phyloP scores from a whole-genome alignment of 1,140 invertebrate species.

The Drosophila triauraria region DNA sequence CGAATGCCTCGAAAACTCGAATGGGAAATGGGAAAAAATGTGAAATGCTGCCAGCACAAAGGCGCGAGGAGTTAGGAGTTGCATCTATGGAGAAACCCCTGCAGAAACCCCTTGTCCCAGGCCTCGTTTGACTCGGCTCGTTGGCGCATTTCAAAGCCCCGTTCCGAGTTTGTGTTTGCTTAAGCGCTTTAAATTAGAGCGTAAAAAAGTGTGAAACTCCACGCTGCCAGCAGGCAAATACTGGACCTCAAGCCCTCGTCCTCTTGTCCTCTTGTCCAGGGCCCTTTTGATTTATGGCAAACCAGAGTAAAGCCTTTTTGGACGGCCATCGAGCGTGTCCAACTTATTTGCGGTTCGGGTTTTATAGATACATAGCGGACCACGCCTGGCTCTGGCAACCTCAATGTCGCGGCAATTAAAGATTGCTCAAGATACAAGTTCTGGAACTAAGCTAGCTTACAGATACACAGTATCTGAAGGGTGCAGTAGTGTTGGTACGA shows the following conservation, averaged over 20 bases:
- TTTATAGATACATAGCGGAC: slow-evolving; percentile 26
- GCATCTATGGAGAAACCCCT: slow-evolving; percentile 8
- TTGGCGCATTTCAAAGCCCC: slow-evolving; percentile 74
- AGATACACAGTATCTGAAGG: slow-evolving; percentile 15
- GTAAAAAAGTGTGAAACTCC: slow-evolving; percentile 74
- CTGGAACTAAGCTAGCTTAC: slow-evolving; percentile 22
- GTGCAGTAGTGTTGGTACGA: background rate
- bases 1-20: slow-evolving; percentile 76
- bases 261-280: background rate
- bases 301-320: slow-evolving; percentile 45
- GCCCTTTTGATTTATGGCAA: slow-evolving; percentile 61
- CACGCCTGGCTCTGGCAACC: slow-evolving; percentile 23
- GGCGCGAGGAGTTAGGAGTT: slow-evolving; percentile 8
- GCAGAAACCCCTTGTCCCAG: background rate
- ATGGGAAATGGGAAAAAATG: slow-evolving; percentile 36
- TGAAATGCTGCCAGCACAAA: slow-evolving; percentile 62
- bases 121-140: slow-evolving; percentile 47
- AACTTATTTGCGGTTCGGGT: slow-evolving; percentile 53
- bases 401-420: slow-evolving; percentile 67
- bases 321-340: slow-evolving; percentile 69
- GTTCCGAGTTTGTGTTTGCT: slow-evolving; percentile 65
- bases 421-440: slow-evolving; percentile 55
- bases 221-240: slow-evolving; percentile 33
- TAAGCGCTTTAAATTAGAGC: slow-evolving; percentile 82
- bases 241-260: slow-evolving; percentile 20